These are phyloP conservation scores for Cantharis rufa DNA, from an alignment of 2,888 invertebrate species.

Conservation along the genomic window DNA sequence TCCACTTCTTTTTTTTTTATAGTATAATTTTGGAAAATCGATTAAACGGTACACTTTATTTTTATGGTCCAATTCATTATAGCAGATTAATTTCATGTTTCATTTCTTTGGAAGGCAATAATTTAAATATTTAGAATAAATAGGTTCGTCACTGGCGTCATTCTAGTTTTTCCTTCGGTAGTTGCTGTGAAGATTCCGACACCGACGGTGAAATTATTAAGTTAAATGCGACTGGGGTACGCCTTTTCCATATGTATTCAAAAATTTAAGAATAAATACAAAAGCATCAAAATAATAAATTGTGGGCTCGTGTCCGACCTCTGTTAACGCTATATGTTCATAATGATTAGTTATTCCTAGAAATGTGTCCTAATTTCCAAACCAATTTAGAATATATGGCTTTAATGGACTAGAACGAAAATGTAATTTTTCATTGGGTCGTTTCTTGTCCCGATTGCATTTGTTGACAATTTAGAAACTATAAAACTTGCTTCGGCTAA, in stretches of 20 bases:
- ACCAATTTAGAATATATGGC: background rate
- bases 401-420: background rate
- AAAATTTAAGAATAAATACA: background rate
- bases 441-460: background rate
- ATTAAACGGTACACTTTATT: background rate
- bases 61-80: background rate
- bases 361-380: background rate
- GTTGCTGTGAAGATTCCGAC: background rate
- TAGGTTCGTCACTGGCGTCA: background rate
- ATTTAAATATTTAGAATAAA: background rate
- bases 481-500: background rate
- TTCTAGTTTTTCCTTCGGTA: too few species aligned
- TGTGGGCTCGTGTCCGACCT: conserved; percentile 1
- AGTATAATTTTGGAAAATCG: conserved; percentile 4
- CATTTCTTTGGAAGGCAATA: background rate
- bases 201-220: background rate
- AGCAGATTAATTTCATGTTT: background rate
- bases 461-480: background rate
- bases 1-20: conserved; percentile 4
- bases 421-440: background rate
- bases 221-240: background rate
- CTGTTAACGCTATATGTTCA: background rate
- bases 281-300: background rate
- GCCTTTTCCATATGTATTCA: background rate
- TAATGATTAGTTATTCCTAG: background rate